Conservation (phyloP, 2,797 vertebrate genomes). For the Esox lucius region DNA sequence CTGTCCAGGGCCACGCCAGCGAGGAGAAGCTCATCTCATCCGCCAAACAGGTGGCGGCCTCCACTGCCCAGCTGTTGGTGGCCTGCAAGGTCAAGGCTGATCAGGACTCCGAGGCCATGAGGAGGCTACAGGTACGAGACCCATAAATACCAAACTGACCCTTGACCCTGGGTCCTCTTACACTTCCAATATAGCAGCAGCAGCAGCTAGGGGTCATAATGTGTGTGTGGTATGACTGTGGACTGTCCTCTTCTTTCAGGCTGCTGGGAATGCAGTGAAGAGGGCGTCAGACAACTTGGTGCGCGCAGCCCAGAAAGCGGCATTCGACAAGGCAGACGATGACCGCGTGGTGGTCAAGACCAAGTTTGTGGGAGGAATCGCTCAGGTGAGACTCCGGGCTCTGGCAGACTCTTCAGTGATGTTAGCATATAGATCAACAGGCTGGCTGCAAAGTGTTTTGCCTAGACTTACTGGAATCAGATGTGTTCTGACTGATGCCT, state of each 20-base stretch:
- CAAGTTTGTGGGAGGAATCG: constrained; percentile 89
- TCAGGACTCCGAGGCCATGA: constrained; percentile 90
- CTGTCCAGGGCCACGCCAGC: constrained; percentile 87
- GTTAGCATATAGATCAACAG: not conserved
- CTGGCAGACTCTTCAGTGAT: not conserved
- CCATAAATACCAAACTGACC: not conserved
- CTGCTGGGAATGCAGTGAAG: constrained; percentile 88
- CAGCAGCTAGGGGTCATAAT: not conserved
- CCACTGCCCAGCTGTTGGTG: constrained; percentile 87
- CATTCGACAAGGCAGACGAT: constrained; percentile 86
- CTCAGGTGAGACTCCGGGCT: constrained; percentile 75
- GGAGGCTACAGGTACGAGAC: constrained; percentile 84
- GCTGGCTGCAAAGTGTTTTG: not conserved
- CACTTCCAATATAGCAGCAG: not conserved
- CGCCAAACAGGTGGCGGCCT: constrained; percentile 89
- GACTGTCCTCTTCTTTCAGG: constrained; percentile 55
- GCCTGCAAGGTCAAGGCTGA: constrained; percentile 91
- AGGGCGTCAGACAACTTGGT: constrained; percentile 89
- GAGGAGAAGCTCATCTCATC: constrained; percentile 92
- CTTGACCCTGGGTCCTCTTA: not conserved
- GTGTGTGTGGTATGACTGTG: not conserved
- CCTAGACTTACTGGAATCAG: not conserved
- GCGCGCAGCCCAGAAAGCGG: constrained; percentile 87
- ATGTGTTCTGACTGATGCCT: not conserved
- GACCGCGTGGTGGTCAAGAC: constrained; percentile 88